Evolutionary conservation across 2,797 vertebrate species (phyloP).

Genomic region (Sebastes trivittatus): DNA sequence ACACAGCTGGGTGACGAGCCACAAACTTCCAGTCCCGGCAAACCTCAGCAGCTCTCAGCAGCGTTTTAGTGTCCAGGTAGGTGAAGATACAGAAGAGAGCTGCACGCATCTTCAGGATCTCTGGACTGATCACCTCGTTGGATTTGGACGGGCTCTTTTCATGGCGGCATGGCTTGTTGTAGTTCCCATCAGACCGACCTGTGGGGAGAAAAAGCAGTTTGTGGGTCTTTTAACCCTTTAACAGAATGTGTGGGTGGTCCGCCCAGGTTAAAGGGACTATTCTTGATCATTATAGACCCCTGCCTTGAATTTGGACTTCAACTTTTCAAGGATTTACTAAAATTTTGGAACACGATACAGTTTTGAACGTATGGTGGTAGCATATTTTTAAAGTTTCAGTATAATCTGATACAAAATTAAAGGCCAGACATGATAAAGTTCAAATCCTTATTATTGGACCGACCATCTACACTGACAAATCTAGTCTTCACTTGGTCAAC

Average conservation of each 20-base stretch:
- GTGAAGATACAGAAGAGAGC: constrained; percentile 99
- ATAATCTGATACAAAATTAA: neutral
- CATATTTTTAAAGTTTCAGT: neutral
- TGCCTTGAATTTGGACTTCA: neutral
- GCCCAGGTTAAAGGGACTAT: neutral
- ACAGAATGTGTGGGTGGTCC: neutral
- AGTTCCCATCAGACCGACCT: constrained; percentile 81
- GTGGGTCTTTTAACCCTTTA: neutral
- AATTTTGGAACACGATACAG: neutral
- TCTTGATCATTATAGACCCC: neutral
- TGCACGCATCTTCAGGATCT: constrained; percentile 96
- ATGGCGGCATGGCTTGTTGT: constrained; percentile 82
- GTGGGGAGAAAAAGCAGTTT: neutral
- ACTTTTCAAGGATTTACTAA: neutral
- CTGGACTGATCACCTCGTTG: constrained; percentile 96
- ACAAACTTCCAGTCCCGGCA: constrained; percentile 98
- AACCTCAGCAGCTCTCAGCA: constrained; percentile 91
- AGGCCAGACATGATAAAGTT: neutral
- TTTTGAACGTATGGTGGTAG: neutral
- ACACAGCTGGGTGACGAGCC: constrained; percentile 94
- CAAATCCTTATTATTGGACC: neutral
- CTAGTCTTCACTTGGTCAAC: neutral
- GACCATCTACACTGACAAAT: neutral
- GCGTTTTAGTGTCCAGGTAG: constrained; percentile 95
- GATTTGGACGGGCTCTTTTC: constrained; percentile 91